Percentiles rank a stretch among this genome's conserved stretches.
These are phyloP conservation scores for Neogale vison DNA, from an alignment of 2,113 vertebrate species.

Conservation along the genomic window DNA sequence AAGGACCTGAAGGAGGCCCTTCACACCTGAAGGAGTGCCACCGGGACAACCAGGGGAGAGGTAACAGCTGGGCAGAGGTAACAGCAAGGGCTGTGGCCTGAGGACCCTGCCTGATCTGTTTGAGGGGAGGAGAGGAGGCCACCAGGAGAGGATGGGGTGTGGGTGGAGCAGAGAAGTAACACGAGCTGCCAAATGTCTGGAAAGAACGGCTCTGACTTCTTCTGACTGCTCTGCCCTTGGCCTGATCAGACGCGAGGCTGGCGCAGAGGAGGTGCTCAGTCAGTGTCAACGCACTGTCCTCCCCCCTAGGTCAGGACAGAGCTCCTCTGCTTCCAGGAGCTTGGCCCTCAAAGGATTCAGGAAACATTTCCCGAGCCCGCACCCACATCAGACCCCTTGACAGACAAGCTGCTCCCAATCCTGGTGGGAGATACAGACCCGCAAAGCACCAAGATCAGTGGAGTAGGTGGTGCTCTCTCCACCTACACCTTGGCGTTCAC, in stretches of 20 bases:
- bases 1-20: neutral
- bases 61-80: neutral
- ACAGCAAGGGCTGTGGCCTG: fast-evolving
- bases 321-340: fast-evolving
- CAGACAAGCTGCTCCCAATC: neutral
- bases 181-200: neutral
- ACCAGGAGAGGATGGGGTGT: neutral
- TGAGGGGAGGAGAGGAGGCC: neutral
- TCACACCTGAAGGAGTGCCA: neutral
- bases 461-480: neutral
- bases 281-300: neutral
- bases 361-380: neutral
- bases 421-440: neutral
- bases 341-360: neutral
- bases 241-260: neutral
- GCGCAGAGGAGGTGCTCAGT: neutral
- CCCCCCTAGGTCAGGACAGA: neutral
- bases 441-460: fast-evolving
- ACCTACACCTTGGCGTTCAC: neutral
- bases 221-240: neutral
- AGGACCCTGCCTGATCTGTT: neutral
- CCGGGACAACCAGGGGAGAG: fast-evolving
- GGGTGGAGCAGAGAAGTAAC: neutral
- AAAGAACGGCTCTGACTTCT: neutral
- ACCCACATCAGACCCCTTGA: neutral